Evolutionary conservation across 2,113 vertebrate genomes (phyloP).

Genomic region (Istiophorus platypterus): DNA sequence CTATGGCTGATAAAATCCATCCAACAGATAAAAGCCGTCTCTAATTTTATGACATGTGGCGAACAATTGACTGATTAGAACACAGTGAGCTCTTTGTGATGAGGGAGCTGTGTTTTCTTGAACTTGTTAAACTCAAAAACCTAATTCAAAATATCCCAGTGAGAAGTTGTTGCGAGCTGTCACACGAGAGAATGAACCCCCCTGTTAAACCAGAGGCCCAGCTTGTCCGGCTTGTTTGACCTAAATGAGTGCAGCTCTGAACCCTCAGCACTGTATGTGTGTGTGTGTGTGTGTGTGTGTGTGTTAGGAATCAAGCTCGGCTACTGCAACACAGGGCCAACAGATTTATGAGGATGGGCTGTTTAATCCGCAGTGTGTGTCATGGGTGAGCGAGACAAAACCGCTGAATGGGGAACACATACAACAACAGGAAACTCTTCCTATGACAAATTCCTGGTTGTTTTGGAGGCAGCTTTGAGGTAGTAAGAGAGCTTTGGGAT

Average conservation of each 20-base stretch:
- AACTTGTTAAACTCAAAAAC: constrained; percentile 45
- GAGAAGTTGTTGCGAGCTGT: constrained; percentile 28
- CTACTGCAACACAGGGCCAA: constrained; percentile 34
- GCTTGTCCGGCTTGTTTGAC: neutral
- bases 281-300: neutral
- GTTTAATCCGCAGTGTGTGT: constrained; percentile 60
- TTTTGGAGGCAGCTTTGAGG: constrained; percentile 33
- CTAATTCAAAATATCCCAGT: constrained; percentile 32
- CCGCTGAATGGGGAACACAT: constrained; percentile 31
- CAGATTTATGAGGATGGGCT: constrained; percentile 44
- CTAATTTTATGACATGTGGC: constrained; percentile 24
- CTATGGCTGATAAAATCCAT: constrained; percentile 28
- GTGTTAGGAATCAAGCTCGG: constrained; percentile 11
- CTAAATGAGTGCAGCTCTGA: constrained; percentile 12
- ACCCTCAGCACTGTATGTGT: neutral
- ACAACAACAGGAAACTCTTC: constrained; percentile 26
- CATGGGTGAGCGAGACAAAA: constrained; percentile 60
- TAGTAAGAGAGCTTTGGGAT: constrained; percentile 29
- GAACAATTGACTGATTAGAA: constrained; percentile 6
- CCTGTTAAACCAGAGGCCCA: constrained; percentile 33
- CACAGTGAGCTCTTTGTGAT: neutral
- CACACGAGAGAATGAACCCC: constrained; percentile 15
- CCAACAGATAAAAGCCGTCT: constrained; percentile 32
- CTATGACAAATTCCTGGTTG: constrained; percentile 30
- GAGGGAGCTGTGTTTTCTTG: constrained; percentile 10